Evolutionary conservation across 35 echinoderm and acorn worm species (phyloP).

Genomic region (Heliocidaris tuberculata): DNA sequence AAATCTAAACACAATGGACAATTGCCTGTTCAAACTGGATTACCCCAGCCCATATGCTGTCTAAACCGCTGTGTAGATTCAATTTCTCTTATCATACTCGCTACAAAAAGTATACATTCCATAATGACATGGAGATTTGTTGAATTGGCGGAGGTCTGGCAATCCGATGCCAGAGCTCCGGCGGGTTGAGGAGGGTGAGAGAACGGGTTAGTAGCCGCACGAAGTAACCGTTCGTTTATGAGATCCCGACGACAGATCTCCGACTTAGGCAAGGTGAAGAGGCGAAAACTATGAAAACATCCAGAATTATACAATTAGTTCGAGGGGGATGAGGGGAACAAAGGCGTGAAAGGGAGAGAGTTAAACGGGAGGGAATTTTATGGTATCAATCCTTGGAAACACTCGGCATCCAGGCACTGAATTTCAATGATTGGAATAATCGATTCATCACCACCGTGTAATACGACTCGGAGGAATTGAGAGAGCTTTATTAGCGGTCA

Average conservation of each 20-base stretch:
- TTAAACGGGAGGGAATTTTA: background rate
- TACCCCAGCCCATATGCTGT: slow-evolving; percentile 20
- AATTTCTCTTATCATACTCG: slow-evolving; percentile 14
- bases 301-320: slow-evolving; percentile 47
- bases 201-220: slow-evolving; percentile 20
- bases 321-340: slow-evolving; percentile 8
- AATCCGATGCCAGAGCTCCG: background rate
- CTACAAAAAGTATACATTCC: slow-evolving; percentile 31
- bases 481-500: slow-evolving; percentile 1
- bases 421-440: slow-evolving; percentile 32
- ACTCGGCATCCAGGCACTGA: background rate
- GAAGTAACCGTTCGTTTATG: slow-evolving; percentile 40
- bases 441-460: slow-evolving; percentile 5
- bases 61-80: slow-evolving; percentile 21
- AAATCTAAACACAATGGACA: slow-evolving; percentile 42
- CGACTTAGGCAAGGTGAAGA: slow-evolving; percentile 41
- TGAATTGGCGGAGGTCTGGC: background rate
- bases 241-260: slow-evolving; percentile 36
- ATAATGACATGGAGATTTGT: slow-evolving; percentile 12
- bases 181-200: background rate
- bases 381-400: background rate
- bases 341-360: background rate
- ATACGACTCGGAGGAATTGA: background rate
- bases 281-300: slow-evolving; percentile 52
- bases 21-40: slow-evolving; percentile 42